Percentiles rank a stretch among this genome's conserved stretches.
Conservation (phyloP, 1,140 invertebrate species). For the Anastrepha obliqua region DNA sequence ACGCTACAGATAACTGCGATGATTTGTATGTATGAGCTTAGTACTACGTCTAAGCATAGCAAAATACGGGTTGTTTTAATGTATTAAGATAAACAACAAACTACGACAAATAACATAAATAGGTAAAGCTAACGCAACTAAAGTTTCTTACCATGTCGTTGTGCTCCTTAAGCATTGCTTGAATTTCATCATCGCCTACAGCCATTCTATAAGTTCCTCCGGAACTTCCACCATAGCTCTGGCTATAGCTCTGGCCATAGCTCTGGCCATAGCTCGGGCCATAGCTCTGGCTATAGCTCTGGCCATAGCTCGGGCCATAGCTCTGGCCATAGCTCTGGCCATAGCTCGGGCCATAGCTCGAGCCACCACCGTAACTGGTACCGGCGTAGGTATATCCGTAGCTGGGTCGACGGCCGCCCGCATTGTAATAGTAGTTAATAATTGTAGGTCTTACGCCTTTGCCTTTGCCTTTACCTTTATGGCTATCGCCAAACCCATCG, state of each 20-base stretch:
- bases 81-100: neutral
- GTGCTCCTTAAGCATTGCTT: constrained; percentile 63
- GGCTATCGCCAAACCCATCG: neutral
- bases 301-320: neutral
- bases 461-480: neutral
- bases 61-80: too few species aligned
- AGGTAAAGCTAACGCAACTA: constrained; percentile 61
- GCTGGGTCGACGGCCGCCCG: neutral
- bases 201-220: constrained; percentile 63
- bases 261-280: neutral
- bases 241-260: constrained; percentile 40
- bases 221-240: constrained; percentile 46
- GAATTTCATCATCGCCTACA: constrained; percentile 69
- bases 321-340: neutral
- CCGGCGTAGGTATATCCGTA: neutral
- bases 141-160: constrained; percentile 60
- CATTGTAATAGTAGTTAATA: constrained; percentile 55
- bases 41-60: too few species aligned
- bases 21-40: too few species aligned
- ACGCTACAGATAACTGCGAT: constrained; percentile 47
- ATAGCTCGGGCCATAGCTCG: neutral
- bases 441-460: constrained; percentile 19
- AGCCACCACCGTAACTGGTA: neutral
- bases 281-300: neutral
- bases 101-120: neutral